These are phyloP conservation scores for Tridacna crocea DNA, from an alignment of 2,888 invertebrate genomes.

Conservation along the genomic window DNA sequence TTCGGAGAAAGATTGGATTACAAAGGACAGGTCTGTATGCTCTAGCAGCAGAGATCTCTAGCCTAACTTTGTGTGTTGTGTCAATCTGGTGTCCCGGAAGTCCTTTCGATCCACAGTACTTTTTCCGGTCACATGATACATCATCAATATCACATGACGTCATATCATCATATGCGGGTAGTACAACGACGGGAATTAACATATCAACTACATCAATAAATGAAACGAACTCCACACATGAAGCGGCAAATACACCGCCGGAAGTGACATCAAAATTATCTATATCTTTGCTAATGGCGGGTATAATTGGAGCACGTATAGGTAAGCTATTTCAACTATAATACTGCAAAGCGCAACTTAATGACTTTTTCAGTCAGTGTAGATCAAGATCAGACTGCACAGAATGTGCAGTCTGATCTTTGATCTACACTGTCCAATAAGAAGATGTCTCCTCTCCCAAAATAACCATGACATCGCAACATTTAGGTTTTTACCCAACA, in stretches of 20 bases:
- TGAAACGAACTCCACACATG: background rate
- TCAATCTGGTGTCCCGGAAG: slow-evolving; percentile 85
- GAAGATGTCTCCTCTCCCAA: no score
- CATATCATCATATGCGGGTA: background rate
- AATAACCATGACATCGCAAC: background rate
- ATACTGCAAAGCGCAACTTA: background rate
- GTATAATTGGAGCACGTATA: slow-evolving; percentile 74
- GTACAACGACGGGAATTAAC: background rate
- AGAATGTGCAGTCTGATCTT: no score
- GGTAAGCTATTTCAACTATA: slow-evolving; percentile 65
- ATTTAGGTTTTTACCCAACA: background rate
- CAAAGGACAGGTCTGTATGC: slow-evolving; percentile 81
- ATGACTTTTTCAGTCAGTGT: background rate
- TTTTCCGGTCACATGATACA: slow-evolving; percentile 15
- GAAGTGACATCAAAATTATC: slow-evolving; percentile 46
- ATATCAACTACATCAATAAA: background rate
- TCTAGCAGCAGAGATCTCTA: slow-evolving; percentile 75
- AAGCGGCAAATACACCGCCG: background rate
- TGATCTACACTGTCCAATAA: no score
- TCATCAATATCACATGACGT: background rate
- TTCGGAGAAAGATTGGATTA: slow-evolving; percentile 82
- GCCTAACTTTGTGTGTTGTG: slow-evolving; percentile 83
- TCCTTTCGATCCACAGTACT: slow-evolving; percentile 81
- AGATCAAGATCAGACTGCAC: no score
- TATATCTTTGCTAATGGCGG: slow-evolving; percentile 73